Conservation (phyloP, 2,797 vertebrate genomes). For the Eulemur mongoz region DNA sequence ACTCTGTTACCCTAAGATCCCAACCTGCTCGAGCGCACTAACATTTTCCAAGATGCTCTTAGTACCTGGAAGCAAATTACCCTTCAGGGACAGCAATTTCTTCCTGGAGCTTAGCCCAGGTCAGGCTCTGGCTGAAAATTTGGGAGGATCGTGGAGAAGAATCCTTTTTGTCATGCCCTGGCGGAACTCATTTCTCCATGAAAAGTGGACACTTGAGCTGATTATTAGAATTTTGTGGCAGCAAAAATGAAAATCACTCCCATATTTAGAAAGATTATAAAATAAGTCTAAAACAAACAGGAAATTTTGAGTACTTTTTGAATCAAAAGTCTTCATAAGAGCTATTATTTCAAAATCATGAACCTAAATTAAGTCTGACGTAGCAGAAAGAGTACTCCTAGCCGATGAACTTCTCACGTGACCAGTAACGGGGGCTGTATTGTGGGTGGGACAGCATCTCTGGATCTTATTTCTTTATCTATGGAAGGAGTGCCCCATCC, state of each 20-base stretch:
- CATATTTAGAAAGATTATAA: not conserved
- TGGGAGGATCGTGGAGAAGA: accelerated
- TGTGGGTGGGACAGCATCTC: not conserved
- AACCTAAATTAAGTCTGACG: not conserved
- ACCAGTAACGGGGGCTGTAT: accelerated
- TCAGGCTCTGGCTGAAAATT: not conserved
- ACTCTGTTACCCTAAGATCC: not conserved
- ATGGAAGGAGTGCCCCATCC: not conserved
- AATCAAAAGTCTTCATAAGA: not conserved
- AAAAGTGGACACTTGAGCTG: not conserved
- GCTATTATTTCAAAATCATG: not conserved
- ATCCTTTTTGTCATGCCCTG: not conserved
- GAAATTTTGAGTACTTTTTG: not conserved
- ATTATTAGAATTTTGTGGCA: not conserved
- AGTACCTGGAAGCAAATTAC: not conserved
- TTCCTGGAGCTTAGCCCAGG: not conserved
- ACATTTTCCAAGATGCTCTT: not conserved
- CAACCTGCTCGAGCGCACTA: not conserved
- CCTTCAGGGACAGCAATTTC: not conserved
- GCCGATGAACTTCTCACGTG: not conserved
- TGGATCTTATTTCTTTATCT: not conserved
- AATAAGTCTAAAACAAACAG: not conserved
- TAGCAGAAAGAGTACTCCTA: not conserved
- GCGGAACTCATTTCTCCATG: not conserved
- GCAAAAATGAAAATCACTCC: slow-evolving; percentile 23